Percentiles rank a stretch among this genome's conserved stretches.
Evolutionary conservation across 2,888 invertebrate species (phyloP).

Genomic region (Drosophila lutescens): DNA sequence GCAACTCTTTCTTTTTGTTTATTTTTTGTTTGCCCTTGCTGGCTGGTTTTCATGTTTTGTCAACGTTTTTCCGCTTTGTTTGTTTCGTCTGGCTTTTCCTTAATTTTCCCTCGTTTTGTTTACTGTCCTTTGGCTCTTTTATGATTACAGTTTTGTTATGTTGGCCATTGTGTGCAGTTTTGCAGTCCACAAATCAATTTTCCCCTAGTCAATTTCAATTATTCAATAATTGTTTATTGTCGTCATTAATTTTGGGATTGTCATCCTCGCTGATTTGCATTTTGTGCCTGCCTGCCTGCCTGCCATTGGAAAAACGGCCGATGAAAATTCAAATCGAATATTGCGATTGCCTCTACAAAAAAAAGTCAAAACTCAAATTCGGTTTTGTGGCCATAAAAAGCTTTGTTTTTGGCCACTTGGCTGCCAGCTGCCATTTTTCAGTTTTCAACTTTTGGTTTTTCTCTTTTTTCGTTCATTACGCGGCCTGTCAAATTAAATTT

Average conservation of each 20-base stretch:
- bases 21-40: slow-evolving; percentile 6
- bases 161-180: slow-evolving; percentile 21
- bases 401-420: slow-evolving; percentile 60
- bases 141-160: slow-evolving; percentile 30
- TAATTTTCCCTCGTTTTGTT: slow-evolving; percentile 4
- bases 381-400: slow-evolving; percentile 72
- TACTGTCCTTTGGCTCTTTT: slow-evolving; percentile 27
- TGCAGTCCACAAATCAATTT: slow-evolving; percentile 42
- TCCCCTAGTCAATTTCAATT: slow-evolving; percentile 25
- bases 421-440: slow-evolving; percentile 61
- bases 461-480: slow-evolving; percentile 62
- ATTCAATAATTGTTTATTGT: slow-evolving; percentile 45
- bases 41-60: slow-evolving; percentile 34
- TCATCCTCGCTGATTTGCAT: slow-evolving; percentile 44
- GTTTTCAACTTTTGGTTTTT: slow-evolving; percentile 22
- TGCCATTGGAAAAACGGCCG: slow-evolving; percentile 11
- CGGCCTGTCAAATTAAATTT: slow-evolving; percentile 73
- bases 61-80: slow-evolving; percentile 41
- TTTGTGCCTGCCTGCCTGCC: slow-evolving; percentile 5
- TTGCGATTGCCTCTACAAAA: neutral
- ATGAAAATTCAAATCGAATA: slow-evolving; percentile 29
- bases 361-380: slow-evolving; percentile 36
- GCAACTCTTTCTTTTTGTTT: slow-evolving; percentile 34
- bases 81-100: slow-evolving; percentile 18
- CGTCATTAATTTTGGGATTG: slow-evolving; percentile 38